These are phyloP conservation scores for Chelonus formosanus DNA, from an alignment of 2,888 invertebrate species.

Conservation along the genomic window DNA sequence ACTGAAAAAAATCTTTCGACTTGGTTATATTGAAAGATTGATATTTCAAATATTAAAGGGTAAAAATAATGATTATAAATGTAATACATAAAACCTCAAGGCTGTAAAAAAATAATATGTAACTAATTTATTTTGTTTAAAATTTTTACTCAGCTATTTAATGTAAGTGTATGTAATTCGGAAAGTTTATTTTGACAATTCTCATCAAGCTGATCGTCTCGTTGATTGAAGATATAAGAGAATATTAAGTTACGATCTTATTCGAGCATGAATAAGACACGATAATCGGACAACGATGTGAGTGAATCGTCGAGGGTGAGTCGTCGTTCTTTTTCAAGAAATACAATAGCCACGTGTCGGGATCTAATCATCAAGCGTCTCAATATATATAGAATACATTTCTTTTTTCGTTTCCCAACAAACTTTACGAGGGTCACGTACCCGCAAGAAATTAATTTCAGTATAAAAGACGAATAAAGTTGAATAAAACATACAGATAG, in stretches of 20 bases:
- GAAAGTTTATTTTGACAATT: too few relatives aligned
- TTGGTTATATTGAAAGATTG: conserved; percentile 20
- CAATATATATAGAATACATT: conserved; percentile 6
- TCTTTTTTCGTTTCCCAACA: conserved; percentile 5
- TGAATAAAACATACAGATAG: neutral
- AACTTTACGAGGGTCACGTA: neutral
- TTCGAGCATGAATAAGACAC: conserved; percentile 35
- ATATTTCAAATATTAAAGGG: neutral
- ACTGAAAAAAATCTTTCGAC: neutral
- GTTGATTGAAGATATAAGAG: conserved; percentile 1
- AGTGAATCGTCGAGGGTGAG: conserved; percentile 38
- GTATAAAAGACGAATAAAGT: neutral
- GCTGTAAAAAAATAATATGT: too few relatives aligned
- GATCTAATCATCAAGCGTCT: conserved; percentile 53
- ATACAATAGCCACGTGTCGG: conserved; percentile 55
- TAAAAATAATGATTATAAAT: too few relatives aligned
- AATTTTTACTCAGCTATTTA: too few relatives aligned
- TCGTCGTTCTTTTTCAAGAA: conserved; percentile 7
- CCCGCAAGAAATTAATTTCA: conserved; percentile 1
- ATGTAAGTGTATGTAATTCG: too few relatives aligned
- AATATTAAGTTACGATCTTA: conserved; percentile 44
- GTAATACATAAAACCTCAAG: too few relatives aligned
- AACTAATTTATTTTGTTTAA: too few relatives aligned
- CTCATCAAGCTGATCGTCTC: too few relatives aligned
- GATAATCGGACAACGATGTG: conserved; percentile 40